Evolutionary conservation across 2,888 invertebrate species (phyloP), one percentile per base, ranked within the genome.

Genomic region (Synergus japonicus): DNA sequence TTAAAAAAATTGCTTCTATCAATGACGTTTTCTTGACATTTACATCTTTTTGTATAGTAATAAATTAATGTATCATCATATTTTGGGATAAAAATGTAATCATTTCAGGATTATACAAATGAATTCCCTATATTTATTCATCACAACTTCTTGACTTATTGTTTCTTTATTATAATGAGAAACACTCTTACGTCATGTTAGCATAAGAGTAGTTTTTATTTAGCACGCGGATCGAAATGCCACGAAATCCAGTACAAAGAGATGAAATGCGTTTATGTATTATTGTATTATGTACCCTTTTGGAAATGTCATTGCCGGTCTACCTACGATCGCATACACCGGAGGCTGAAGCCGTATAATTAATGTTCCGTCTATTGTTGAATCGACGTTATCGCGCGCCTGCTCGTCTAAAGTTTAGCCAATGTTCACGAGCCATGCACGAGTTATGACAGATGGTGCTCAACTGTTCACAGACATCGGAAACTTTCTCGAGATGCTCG

Each of bases 401-500:
- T 73, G 73, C 49, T 49, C 37, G 37, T 5, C 22, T 60, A 60
- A 13, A 46, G 69, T 54, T 73, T 67, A 46, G 67, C 44, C 54
- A 41, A 73, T 73, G 73, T 49, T 73, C 73, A 73, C 54, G 54
- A 54, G 54, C n/a, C 54, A 49, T 73, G 73, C 73, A 73, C 78
- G 78, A 76, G 66, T 85, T 85, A 84, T 85, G 83, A 84, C 83
- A 83, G 82, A 83, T 83, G 82, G 66, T 78, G 79, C 73, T 58
- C 60, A 5, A 43, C 41, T 43, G 18, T 18, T 18, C 43, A 76
- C 49, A 78, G 82, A 82, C 80, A 76, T 82, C 76, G 78, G 77
- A 81, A 83, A 83, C 85, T 84, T 85, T 85, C 85, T 84, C 83
- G 83, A 79, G 76, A 81, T 84, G 81, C 80, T 83, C 80, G 80